Base-by-base conservation (phyloP, 1,140 invertebrate genomes). In the Pinna nobilis region DNA sequence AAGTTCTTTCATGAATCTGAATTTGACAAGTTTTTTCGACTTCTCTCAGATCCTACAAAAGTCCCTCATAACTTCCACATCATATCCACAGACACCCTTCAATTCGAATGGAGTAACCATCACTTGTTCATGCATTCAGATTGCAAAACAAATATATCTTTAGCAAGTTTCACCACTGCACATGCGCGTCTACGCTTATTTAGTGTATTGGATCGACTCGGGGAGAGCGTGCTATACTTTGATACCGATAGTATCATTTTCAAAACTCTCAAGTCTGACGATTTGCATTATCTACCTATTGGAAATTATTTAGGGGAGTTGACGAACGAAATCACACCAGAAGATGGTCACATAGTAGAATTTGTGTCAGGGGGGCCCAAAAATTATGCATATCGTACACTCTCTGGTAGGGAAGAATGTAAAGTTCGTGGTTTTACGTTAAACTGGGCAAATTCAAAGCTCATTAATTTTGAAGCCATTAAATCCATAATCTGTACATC, bases 171-270 rank as follows among this genome's bases (percentile, higher is more conserved):
- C 55, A 86, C 83, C 7, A 90, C 89, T 5, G 79, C 85, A 9
- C 84, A 88, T 60, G 88, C 88, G 0, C 65, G 89, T 2, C 59
- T 90, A 9, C 82, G 88, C 71, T 78, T 90, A 4, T 90, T 88
- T 61, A 57, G 61, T 25, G 82, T 85, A 68, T 63, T 90, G 7
- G 80, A 88, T 74, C 60, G 74, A 37, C 60, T 90, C 7, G 79
- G 70, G n/a, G 44, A 77, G 4, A 51, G 79, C 23, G 84, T 85
- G 5, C 60, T 89, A 2, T 90, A 90, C 67, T 87, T 78, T 33
- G 90, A 90, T 67, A 91, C 89, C 6, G 90, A 90, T 51, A 53
- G 64, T 37, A 69, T 51, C 5, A 18, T 44, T 59, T 55, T 57
- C 23, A 55, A 33, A 41, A 50, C 51, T 9, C 70, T 51, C 7